Base-by-base conservation (phyloP, 1,140 invertebrate species). In the Stegodyphus mimosarum region DNA sequence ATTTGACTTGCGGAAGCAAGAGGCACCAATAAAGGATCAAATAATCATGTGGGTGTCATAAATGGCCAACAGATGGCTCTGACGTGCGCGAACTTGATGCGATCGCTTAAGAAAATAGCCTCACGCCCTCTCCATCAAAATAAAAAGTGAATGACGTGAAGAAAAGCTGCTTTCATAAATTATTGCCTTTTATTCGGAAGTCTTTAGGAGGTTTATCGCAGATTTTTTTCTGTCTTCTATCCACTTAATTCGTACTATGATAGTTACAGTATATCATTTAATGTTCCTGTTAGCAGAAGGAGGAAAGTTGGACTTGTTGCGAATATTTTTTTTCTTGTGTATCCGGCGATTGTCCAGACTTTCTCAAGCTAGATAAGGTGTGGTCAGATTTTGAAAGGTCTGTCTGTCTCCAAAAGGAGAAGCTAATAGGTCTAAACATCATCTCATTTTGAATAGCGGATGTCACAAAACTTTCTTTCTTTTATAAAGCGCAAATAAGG, bases 311-410 rank as follows among this genome's bases (percentile, higher is more conserved):
- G 52, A 52, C 17, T 33, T 15, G 55, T 10, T 60, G 9, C 15
- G 9, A 10, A 10, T 60, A 9, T 60, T 15, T 60, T 15, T 15
- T 60, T 63, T 69, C 74, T 83, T 64, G 71, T 33, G 74, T 83
- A 83, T 74, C 80, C 80, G 80, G 80, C 55, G 80, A 83, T 83
- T 83, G 80, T 83, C 69, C 69, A 71, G 69, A 72, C 72, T 80
- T 83, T 83, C 70, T 73, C 60, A 74, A 83, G 53, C 80, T 52
- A 17, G 50, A 50, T 60, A 83, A 83, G 80, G 80, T 74, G 71
- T 72, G 80, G 71, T 53, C 53, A 66, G 60, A 70, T 11, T 75
- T 64, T 77, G 15, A 53, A 63, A 77, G 52, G 63, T 51, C 52
- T 71, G 6, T 15, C 52, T 71, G 17, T n/a, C 72, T 55, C 72